Base-by-base conservation (phyloP, 2,797 vertebrate genomes). In the Psittacula derbiana region DNA sequence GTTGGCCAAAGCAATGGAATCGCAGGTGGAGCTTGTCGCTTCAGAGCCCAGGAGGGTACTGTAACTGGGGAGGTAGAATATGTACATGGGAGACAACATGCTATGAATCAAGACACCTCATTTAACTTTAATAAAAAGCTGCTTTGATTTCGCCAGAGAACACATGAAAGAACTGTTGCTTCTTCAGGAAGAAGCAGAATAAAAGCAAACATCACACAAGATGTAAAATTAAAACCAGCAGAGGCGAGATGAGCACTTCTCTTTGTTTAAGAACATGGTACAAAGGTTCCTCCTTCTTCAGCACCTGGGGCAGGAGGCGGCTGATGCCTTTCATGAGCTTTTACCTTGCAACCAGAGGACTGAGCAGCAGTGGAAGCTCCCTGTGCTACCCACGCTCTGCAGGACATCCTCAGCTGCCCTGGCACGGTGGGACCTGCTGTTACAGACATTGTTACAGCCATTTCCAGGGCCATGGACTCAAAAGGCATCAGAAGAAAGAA, bases 31-130 rank as follows among this genome's bases (percentile, higher is more conserved):
- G 61, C 49, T 40, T 6, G 3, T 0, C 30, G 53, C 46, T 74
- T 8, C 69, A 20, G 57, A n/a, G 14, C 2, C 9, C 55, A 40
- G 36, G 18, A 57, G 20, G 0, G 44, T 53, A 33, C 1, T 79
- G 14, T 1, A 52, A 36, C 40, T 70, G 49, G 44, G 23, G 12
- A 78, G 69, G 10, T 0, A 5, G 2, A 58, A 2, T 0, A 24
- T 0, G 4, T 2, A 2, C 4, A 62, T 0, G 4, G 60, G 24
- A 94, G 30, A 53, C 40, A 47, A 9, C 0, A 1, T 25, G 11
- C 4, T 33, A 33, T 4, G 58, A 85, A 80, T 14, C 6, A 31
- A 92, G 55, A 43, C 55, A 52, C 0, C 27, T 53, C 57, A 66
- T 53, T 82, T 50, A 47, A 28, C 65, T 83, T 21, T 1, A 64